Evolutionary conservation across 2,113 vertebrate genomes (phyloP), one percentile per base, ranked within the genome.

Genomic region (Perca fluviatilis): DNA sequence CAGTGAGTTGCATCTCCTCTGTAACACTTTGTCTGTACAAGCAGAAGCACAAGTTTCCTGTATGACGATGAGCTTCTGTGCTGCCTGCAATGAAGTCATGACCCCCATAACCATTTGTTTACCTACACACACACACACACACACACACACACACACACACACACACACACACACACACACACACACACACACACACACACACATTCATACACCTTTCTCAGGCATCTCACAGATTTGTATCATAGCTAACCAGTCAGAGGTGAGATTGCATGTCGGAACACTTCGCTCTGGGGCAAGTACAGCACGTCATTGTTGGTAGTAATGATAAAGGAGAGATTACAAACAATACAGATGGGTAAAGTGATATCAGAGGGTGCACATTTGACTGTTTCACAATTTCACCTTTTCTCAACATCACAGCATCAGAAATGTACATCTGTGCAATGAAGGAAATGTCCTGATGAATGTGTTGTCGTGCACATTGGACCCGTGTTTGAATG

Each of bases 211-310:
- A 33, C 64, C 58, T 61, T 46, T 36, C 4, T 27, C 43, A 47
- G 69, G 77, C 75, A 74, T 84, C 70, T 64, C 61, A 82, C 82
- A 89, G 66, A 86, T 86, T 85, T 83, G 53, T 43, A 69, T 81
- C 51, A 57, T n/a, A 62, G 33, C 3, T 6, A 65, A 81, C 86
- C 84, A 84, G 68, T 89, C 49, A 74, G 47, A 61, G 2, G 3
- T 18, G 6, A 54, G 13, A 67, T 13, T 43, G 43, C 74, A 63
- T 73, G 85, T 76, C 49, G 62, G 12, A 69, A 74, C 54, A 40
- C 70, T 61, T 33, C 12, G 60, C 63, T 80, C 40, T 19, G 9
- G 68, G 51, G 63, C 12, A 69, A 72, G 61, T 69, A 46, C 57
- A 81, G 57, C 27, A 73, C 63, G 25, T 85, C 56, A 69, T 46